Evolutionary conservation across 2,113 vertebrate species (phyloP).

Genomic region (Seriola quinqueradiata): DNA sequence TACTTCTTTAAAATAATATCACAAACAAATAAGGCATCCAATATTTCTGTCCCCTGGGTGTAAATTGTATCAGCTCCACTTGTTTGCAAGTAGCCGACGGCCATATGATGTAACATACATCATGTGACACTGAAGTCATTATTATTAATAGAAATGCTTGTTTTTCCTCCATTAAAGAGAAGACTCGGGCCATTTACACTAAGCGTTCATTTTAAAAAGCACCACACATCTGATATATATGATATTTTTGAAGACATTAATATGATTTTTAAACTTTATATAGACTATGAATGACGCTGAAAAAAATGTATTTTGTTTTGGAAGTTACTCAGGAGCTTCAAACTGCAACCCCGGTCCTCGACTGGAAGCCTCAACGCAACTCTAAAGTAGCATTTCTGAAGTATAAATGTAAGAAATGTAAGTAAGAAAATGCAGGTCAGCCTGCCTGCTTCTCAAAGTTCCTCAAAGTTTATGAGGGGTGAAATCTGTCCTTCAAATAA

Average conservation of each 20-base stretch:
- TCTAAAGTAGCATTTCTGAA: not conserved
- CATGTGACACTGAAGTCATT: conserved; percentile 1
- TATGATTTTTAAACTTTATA: not conserved
- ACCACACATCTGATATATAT: not conserved
- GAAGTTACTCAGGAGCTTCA: not conserved
- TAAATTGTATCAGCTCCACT: conserved; percentile 22
- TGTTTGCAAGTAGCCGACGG: conserved; percentile 15
- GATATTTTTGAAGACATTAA: too few species aligned
- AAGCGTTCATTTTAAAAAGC: not conserved
- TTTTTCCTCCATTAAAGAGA: not conserved
- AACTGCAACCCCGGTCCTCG: conserved; percentile 18
- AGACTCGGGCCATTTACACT: not conserved
- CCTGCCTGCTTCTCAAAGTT: not conserved
- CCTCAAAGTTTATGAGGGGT: too few species aligned
- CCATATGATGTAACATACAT: conserved; percentile 18
- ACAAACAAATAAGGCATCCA: not conserved
- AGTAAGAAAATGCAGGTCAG: not conserved
- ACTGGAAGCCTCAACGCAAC: conserved; percentile 9
- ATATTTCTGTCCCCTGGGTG: conserved; percentile 37
- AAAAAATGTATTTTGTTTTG: not conserved
- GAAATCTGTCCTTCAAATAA: too few species aligned
- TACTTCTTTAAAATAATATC: not conserved
- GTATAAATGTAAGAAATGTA: not conserved
- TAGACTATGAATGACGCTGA: not conserved
- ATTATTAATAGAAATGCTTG: conserved; percentile 8